Conservation (phyloP, 1,140 invertebrate species). For the Manduca sexta region DNA sequence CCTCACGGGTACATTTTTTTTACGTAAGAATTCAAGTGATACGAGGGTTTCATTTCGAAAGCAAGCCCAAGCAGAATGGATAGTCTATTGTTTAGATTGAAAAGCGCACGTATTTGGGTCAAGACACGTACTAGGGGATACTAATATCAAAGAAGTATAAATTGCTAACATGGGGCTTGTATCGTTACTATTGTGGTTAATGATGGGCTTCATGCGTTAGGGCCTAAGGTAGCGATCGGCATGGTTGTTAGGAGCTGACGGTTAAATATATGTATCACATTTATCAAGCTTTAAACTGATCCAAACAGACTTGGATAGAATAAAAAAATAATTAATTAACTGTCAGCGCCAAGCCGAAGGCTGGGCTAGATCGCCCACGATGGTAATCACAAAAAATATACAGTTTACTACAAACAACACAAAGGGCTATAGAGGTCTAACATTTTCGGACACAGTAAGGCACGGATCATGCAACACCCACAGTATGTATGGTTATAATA, state of each 20-base stretch:
- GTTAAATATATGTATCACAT: conserved; percentile 33
- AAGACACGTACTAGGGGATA: conserved; percentile 40
- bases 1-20: conserved; percentile 36
- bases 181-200: conserved; percentile 35
- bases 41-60: conserved; percentile 49
- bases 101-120: conserved; percentile 50
- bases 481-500: conserved; percentile 43
- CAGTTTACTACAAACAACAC: conserved; percentile 65
- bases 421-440: conserved; percentile 68
- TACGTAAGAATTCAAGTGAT: conserved; percentile 35
- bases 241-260: conserved; percentile 47
- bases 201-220: conserved; percentile 63
- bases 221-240: conserved; percentile 42
- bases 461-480: conserved; percentile 72
- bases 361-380: conserved; percentile 25
- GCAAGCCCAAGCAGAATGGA: conserved; percentile 68
- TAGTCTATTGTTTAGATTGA: conserved; percentile 39
- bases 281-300: no score
- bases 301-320: no score
- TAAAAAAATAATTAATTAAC: conserved; percentile 38
- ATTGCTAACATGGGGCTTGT: conserved; percentile 32
- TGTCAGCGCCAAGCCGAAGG: conserved; percentile 47
- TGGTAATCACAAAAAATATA: conserved; percentile 56
- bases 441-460: conserved; percentile 63
- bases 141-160: conserved; percentile 35